Base-by-base conservation (phyloP, 2,797 vertebrate species). In the Sebastes oblongus region DNA sequence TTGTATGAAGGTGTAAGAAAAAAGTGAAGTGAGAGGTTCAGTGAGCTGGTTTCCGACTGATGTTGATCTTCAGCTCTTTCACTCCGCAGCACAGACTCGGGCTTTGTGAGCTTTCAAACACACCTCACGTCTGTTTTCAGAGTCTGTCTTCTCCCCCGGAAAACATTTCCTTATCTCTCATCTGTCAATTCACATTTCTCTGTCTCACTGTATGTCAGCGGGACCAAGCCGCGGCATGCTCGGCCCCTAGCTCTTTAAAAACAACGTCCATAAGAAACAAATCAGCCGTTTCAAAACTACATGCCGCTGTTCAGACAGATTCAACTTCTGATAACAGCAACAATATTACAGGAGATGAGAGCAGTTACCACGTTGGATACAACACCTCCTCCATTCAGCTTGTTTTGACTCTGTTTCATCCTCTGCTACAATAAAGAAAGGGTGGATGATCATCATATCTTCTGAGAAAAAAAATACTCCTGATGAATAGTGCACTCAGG, bases 401-500 rank as follows among this genome's bases (percentile, higher is more conserved):
- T 94, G 94, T 95, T 96, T 93, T 95, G 95, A 93, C 93, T 95
- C 84, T 65, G 69, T 92, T 90, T 94, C 83, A 94, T 94, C 89
- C 88, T 84, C 77, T 83, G 85, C 68, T 92, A 93, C 92, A 92
- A 88, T 91, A 74, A 89, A 91, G 72, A 71, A 91, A 64, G 79
- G 88, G 75, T 62, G 66, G 90, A 92, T 85, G 89, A 92, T 88
- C 77, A 66, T 64, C 81, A 30, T 54, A 78, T 88, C 88, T 82
- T 78, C 81, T 81, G 62, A 77, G 32, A 16, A 72, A 75, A 80
- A 82, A 72, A 81, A 62, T 25, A 75, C 59, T 66, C 18, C 14
- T 73, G 50, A 83, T 85, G 77, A 89, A 88, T 56, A 68, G 61
- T 22, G 68, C 76, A 83, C 82, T 84, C 83, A 72, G 12, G 59